Evolutionary conservation across 2,797 vertebrate genomes (phyloP), one percentile per base, ranked within the genome.

Genomic region (Sebastes hopkinsi): DNA sequence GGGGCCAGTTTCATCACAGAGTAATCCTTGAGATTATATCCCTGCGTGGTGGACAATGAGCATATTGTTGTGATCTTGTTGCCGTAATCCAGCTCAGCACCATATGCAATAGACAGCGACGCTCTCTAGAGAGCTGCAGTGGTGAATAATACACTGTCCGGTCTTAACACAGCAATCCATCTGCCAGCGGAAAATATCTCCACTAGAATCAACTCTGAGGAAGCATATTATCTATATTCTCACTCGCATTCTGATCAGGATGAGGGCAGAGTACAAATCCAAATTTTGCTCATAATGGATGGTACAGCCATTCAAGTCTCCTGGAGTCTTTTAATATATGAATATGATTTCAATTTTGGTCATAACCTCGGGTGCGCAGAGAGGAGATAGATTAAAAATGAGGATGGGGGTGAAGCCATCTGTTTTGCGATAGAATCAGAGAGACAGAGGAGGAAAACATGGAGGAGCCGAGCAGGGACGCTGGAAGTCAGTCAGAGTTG

Each of bases 21-120:
- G 81, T 93, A 94, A 95, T 95, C 93, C 92, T 83, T 69, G 76
- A 92, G 93, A 94, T 95, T 92, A 95, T 90, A 91, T 87, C 87
- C 84, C 88, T 46, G 90, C 88, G 23, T 64, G 75, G 71, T 87
- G 89, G 91, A 94, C 93, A 95, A 93, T 93, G 91, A 92, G 81
- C 92, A 94, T 92, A 94, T 94, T 94, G 92, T 94, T 90, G 81
- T 89, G 88, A 93, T 93, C 90, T 91, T 89, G 89, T 91, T 89
- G 77, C 75, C 27, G 80, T 92, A 94, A 94, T 94, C 92, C 94
- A 92, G 93, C 87, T 94, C 93, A 91, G 88, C 82, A 64, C 69
- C 91, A 80, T 86, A 90, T 86, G 89, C 88, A 84, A 84, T 79
- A 83, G 72, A 87, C 78, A 86, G 83, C 73, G 60, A 79, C 20